Conservation (phyloP, 2,797 vertebrate species). For the Thamnophis elegans region DNA sequence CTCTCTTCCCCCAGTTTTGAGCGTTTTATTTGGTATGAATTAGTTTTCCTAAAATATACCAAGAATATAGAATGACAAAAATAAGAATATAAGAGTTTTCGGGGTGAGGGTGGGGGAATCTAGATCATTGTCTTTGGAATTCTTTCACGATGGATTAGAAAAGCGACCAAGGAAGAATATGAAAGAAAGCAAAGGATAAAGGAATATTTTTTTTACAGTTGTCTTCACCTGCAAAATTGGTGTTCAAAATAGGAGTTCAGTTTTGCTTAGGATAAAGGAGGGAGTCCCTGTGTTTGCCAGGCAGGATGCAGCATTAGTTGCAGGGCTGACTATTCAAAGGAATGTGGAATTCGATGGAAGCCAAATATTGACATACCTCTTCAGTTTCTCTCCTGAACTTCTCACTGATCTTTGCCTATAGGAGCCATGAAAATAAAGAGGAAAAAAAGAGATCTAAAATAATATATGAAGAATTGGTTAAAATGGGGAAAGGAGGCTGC, state of each 20-base stretch:
- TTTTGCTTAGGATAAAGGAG: not conserved
- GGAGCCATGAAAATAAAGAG: not conserved
- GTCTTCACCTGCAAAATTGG: constrained; percentile 1
- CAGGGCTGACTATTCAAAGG: constrained; percentile 4
- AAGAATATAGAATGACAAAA: not conserved
- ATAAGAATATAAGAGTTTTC: not conserved
- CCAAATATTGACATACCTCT: constrained; percentile 22
- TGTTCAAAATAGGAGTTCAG: not conserved
- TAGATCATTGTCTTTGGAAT: not conserved
- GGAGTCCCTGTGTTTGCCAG: not conserved
- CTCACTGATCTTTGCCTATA: not conserved
- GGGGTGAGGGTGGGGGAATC: too few species aligned
- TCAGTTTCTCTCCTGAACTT: not conserved
- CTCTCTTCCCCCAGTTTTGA: not conserved
- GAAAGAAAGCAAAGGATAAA: not conserved
- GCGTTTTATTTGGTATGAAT: not conserved
- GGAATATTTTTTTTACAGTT: not conserved
- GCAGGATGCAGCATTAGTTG: not conserved
- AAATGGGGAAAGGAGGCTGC: too few species aligned
- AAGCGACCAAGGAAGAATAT: not conserved
- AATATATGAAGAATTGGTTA: not conserved
- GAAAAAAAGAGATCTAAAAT: not conserved
- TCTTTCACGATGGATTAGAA: not conserved
- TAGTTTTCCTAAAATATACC: not conserved
- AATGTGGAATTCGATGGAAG: constrained; percentile 21